These are phyloP conservation scores for Rhingia rostrata DNA, from an alignment of 2,888 invertebrate genomes.

Conservation along the genomic window DNA sequence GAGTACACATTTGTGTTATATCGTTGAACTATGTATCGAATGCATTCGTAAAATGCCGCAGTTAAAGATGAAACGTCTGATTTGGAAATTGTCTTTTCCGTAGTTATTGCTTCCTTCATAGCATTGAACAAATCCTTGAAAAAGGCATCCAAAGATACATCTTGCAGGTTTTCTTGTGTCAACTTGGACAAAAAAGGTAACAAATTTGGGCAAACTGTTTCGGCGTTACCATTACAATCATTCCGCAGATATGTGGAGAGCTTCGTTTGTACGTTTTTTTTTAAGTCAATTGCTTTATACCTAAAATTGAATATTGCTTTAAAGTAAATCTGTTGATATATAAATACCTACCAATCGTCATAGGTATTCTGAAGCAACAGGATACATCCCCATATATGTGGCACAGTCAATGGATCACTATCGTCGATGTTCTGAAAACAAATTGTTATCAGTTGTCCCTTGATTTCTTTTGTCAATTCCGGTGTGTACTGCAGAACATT, in stretches of 20 bases:
- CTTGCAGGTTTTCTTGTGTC: conserved; percentile 76
- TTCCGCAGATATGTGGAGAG: conserved; percentile 87
- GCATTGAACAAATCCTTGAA: conserved; percentile 88
- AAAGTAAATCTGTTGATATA: background rate
- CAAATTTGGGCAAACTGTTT: conserved; percentile 88
- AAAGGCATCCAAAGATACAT: conserved; percentile 83
- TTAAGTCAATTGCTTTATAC: conserved; percentile 86
- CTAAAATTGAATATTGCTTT: conserved; percentile 71
- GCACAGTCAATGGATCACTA: conserved; percentile 86
- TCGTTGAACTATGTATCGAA: conserved; percentile 86
- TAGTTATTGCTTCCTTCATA: conserved; percentile 86
- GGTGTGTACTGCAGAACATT: conserved; percentile 85
- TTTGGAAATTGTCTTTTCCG: conserved; percentile 83
- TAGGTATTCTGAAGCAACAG: conserved; percentile 86
- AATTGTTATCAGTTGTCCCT: conserved; percentile 84
- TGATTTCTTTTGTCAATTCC: conserved; percentile 84
- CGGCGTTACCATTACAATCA: conserved; percentile 91
- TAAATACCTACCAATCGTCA: conserved; percentile 81
- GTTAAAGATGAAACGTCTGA: conserved; percentile 88
- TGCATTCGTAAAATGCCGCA: conserved; percentile 89
- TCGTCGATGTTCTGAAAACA: conserved; percentile 88
- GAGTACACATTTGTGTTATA: conserved; percentile 79
- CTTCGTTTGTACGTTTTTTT: conserved; percentile 89
- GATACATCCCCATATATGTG: conserved; percentile 90
- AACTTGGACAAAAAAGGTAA: conserved; percentile 90